A percentile compares a stretch with the other conserved stretches of the same genome.
These are phyloP conservation scores for Silurus meridionalis DNA, from an alignment of 2,113 vertebrate genomes.

Conservation along the genomic window DNA sequence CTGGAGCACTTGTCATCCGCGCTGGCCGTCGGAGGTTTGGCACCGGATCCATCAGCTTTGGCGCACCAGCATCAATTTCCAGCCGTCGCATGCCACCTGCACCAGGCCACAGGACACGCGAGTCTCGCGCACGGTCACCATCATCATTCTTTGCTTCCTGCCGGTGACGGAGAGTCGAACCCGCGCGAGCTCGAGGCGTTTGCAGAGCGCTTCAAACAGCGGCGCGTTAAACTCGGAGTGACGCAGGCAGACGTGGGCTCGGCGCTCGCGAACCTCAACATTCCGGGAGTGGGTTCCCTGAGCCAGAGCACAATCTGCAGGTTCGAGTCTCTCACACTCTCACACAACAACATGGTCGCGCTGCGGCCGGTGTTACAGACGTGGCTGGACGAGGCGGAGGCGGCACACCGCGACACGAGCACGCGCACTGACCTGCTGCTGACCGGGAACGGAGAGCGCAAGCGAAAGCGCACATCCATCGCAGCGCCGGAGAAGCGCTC, in stretches of 20 bases:
- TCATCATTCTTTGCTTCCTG: conserved; percentile 67
- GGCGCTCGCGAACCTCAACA: conserved; percentile 95
- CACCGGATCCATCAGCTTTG: conserved; percentile 85
- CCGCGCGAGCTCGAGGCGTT: conserved; percentile 98
- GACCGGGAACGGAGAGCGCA: conserved; percentile 84
- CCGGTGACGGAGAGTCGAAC: conserved; percentile 95
- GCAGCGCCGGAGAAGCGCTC: conserved; percentile 95
- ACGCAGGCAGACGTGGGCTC: conserved; percentile 97
- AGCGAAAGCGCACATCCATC: conserved; percentile 96
- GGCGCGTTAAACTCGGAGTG: conserved; percentile 96
- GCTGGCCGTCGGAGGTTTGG: conserved; percentile 91
- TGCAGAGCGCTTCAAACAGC: conserved; percentile 97
- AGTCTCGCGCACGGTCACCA: conserved; percentile 74
- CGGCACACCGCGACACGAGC: conserved; percentile 95
- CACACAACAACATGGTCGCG: conserved; percentile 99
- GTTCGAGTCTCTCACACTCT: conserved; percentile 96
- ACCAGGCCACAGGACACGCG: conserved; percentile 85
- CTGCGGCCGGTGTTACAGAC: conserved; percentile 97
- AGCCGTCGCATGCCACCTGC: conserved; percentile 93
- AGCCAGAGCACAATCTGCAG: conserved; percentile 99
- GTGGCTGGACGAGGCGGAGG: conserved; percentile 97
- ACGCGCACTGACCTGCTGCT: conserved; percentile 72
- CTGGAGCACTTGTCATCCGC: conserved; percentile 92
- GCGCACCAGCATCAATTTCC: conserved; percentile 77
- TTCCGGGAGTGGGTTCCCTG: conserved; percentile 95